These are phyloP conservation scores for Lineus longissimus DNA, from an alignment of 1,140 invertebrate species.

Conservation along the genomic window DNA sequence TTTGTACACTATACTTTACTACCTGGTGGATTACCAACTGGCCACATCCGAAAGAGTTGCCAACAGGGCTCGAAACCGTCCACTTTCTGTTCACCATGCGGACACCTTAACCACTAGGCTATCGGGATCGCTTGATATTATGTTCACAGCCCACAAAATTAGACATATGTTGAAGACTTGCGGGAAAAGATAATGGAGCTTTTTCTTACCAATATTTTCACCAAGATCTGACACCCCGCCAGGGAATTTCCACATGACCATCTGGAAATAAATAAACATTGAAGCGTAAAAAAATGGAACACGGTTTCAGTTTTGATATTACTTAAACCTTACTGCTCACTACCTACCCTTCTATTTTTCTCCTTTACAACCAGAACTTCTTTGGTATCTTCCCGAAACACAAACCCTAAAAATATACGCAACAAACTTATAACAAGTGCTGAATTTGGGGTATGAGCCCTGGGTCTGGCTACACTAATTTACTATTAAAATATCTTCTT, in stretches of 20 bases:
- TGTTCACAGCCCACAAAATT: too few species aligned
- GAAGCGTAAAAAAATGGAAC: not conserved
- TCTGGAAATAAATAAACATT: conserved; percentile 24
- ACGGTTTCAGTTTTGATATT: not conserved
- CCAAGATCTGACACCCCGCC: conserved; percentile 84
- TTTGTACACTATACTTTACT: too few species aligned
- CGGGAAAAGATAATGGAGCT: not conserved
- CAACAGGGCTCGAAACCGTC: not conserved
- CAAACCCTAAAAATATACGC: conserved; percentile 59
- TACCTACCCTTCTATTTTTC: conserved; percentile 60
- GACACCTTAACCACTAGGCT: too few species aligned
- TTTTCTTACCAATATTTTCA: conserved; percentile 39
- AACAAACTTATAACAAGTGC: conserved; percentile 8
- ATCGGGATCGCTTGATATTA: too few species aligned
- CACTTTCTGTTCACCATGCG: not conserved
- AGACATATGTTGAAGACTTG: too few species aligned
- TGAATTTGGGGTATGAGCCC: conserved; percentile 10
- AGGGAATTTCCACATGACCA: conserved; percentile 75
- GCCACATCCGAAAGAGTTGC: too few species aligned
- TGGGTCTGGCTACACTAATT: not conserved
- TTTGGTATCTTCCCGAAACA: conserved; percentile 70
- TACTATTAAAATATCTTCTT: not conserved
- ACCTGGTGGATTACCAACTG: too few species aligned
- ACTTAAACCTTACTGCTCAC: not conserved
- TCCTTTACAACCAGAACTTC: conserved; percentile 78